phyloP scores from a whole-genome alignment of 2,797 vertebrate species.

The Tympanoctomys barrerae region DNA sequence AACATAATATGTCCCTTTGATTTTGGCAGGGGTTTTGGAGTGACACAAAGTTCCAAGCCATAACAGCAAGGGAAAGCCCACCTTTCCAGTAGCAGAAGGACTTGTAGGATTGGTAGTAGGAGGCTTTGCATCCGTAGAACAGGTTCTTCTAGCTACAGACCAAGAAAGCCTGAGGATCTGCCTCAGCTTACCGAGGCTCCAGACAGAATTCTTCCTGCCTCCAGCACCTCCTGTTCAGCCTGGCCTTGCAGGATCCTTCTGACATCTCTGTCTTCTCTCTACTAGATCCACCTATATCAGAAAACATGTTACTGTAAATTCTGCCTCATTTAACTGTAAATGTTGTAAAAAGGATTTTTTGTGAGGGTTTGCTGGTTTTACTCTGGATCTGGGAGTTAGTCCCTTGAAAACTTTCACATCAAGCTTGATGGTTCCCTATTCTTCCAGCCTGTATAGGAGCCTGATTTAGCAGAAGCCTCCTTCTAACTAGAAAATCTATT shows the following conservation, averaged over 20 bases:
- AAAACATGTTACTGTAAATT: not conserved
- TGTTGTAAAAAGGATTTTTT: not conserved
- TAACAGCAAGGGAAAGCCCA: not conserved
- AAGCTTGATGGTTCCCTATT: not conserved
- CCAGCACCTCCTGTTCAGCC: not conserved
- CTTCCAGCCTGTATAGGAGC: not conserved
- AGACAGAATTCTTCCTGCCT: too few relatives aligned
- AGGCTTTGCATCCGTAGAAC: not conserved
- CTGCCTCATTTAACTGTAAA: not conserved
- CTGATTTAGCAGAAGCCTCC: not conserved
- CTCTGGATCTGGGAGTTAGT: not conserved
- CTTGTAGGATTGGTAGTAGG: not conserved
- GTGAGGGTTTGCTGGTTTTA: not conserved
- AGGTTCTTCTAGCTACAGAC: not conserved
- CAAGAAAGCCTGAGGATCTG: not conserved
- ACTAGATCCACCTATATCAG: not conserved
- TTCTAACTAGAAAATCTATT: not conserved
- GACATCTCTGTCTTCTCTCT: not conserved
- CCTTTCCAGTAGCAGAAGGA: not conserved
- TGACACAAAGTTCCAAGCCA: not conserved
- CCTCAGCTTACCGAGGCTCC: too few relatives aligned
- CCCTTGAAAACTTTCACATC: not conserved
- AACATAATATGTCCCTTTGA: not conserved
- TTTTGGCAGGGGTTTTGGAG: not conserved
- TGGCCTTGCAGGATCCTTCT: not conserved